These are phyloP conservation scores for Hirtodrosophila alboralis DNA, from an alignment of 2,888 invertebrate species.

Conservation along the genomic window DNA sequence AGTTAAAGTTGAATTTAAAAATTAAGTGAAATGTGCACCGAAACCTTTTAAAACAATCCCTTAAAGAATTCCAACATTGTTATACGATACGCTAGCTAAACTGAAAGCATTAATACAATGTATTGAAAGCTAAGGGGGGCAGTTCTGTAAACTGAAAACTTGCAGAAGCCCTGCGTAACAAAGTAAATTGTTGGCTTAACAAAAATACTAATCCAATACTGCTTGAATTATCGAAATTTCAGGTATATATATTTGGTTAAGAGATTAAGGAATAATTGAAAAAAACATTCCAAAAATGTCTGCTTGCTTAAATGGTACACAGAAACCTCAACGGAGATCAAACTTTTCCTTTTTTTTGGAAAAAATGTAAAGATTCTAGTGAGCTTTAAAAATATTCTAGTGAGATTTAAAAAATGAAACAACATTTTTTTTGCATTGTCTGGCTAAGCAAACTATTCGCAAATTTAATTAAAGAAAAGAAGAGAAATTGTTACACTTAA, in stretches of 20 bases:
- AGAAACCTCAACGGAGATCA: too few relatives aligned
- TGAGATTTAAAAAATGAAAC: background rate
- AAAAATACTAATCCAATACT: slow-evolving; percentile 75
- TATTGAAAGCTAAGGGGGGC: background rate
- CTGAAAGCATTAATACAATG: slow-evolving; percentile 27
- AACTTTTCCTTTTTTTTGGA: too few relatives aligned
- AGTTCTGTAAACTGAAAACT: slow-evolving; percentile 38
- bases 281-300: too few relatives aligned
- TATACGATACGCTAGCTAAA: slow-evolving; percentile 45
- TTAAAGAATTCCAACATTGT: slow-evolving; percentile 21
- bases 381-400: background rate
- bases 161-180: slow-evolving; percentile 59
- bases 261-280: too few relatives aligned
- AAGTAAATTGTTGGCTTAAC: slow-evolving; percentile 78
- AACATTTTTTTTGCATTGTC: slow-evolving; percentile 15
- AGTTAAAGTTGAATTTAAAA: slow-evolving; percentile 62
- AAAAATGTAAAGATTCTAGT: too few relatives aligned
- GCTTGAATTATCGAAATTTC: slow-evolving; percentile 22
- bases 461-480: slow-evolving; percentile 42
- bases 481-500: slow-evolving; percentile 18
- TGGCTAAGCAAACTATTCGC: slow-evolving; percentile 26
- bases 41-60: slow-evolving; percentile 49
- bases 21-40: slow-evolving; percentile 57
- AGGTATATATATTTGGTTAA: slow-evolving; percentile 4
- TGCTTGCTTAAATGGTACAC: too few relatives aligned